Base-by-base conservation (phyloP, 2,797 vertebrate genomes). In the Tapirus indicus region DNA sequence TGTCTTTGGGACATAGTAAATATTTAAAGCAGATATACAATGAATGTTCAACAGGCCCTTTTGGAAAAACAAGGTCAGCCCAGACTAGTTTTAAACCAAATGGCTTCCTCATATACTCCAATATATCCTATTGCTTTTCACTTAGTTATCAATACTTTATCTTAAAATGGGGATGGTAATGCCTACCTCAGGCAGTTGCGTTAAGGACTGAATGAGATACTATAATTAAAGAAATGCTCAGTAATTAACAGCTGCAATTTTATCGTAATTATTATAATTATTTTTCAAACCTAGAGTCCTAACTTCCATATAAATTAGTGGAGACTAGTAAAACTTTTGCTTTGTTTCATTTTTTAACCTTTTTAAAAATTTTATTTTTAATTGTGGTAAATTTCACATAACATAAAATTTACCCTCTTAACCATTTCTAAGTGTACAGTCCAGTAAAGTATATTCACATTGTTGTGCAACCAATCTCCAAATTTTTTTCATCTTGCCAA, bases 351-450 rank as follows among this genome's bases (percentile, higher is more conserved):
- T 84, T 92, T 84, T 72, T 20, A 82, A 44, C n/a, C 6, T 64
- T 88, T 88, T 29, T 54, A 14, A 93, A 68, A n/a, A 27, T 20
- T 87, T 64, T 75, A 58, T 68, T 75, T 93, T 93, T 79, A 89
- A 64, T 79, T 72, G 49, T 80, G 21, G 25, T 66, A 94, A 90
- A 74, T 90, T 85, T 72, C 8, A 66, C 8, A 72, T 38, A 47
- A 56, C 47, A 87, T 35, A 78, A 93, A 60, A 56, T 56, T 52
- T 82, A 88, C 60, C 60, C 58, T 83, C n/a, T 17, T 75, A 62
- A 78, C 12, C 80, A 89, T 79, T 78, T 86, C 35, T 64, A 86
- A 78, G 20, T 79, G 47, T n/a, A 49, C 7, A 58, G 13, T 79
- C 23, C 32, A 72, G 38, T 44, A 72, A 89, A 56, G 27, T 23